Evolutionary conservation across 2,113 vertebrate species (phyloP).

Genomic region (Aptenodytes patagonicus): DNA sequence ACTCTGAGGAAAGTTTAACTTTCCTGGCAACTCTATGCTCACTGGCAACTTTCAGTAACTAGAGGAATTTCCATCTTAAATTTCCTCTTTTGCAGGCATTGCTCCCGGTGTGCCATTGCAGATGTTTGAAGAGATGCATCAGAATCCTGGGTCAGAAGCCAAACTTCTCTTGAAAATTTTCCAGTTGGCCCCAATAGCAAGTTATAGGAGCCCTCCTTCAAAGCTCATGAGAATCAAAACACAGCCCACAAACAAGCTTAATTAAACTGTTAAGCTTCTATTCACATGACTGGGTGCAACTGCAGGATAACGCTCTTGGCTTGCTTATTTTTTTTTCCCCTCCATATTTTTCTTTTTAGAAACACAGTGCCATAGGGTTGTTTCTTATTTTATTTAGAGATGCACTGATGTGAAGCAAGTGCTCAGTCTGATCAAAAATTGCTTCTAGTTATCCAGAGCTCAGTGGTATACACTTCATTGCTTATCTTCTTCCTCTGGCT

Average conservation of each 20-base stretch:
- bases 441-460: constrained; percentile 30
- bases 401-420: constrained; percentile 17
- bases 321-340: background rate
- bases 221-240: background rate
- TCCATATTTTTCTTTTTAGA: background rate
- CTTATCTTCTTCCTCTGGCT: background rate
- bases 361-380: background rate
- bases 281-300: constrained; percentile 14
- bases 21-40: background rate
- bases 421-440: constrained; percentile 20
- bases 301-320: background rate
- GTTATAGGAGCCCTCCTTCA: background rate
- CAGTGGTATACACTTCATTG: background rate
- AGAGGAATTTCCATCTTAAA: background rate
- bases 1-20: background rate
- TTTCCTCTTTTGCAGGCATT: background rate
- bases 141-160: background rate
- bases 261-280: constrained; percentile 51
- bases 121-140: background rate
- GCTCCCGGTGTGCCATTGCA: background rate
- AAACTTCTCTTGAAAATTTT: background rate
- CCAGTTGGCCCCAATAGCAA: background rate
- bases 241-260: background rate
- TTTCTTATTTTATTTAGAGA: constrained; percentile 25
- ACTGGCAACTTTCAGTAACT: background rate